These are phyloP conservation scores for Lasioglossum albipes DNA, from an alignment of 1,140 invertebrate species.

Conservation along the genomic window DNA sequence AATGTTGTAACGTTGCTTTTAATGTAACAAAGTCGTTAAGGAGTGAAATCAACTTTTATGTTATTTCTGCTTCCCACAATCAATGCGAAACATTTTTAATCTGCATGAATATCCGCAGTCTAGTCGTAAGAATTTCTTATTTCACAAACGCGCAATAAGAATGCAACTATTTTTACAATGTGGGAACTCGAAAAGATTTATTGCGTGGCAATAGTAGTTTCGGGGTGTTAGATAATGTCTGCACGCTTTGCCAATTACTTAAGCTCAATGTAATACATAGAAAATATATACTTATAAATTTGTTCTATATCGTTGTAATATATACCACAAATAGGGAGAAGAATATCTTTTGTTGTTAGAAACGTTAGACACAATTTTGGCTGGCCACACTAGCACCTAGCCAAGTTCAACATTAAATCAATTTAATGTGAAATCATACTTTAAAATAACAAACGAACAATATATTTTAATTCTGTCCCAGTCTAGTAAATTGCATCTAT, in stretches of 20 bases:
- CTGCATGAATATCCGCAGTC: too few species aligned
- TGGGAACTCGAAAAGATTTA: neutral
- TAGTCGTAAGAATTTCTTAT: neutral
- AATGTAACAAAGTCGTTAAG: too few species aligned
- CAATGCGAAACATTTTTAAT: too few species aligned
- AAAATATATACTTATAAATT: neutral
- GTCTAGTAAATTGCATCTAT: neutral
- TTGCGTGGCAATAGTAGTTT: constrained; percentile 7
- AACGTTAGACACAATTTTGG: neutral
- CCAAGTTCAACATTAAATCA: neutral
- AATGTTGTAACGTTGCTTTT: too few species aligned
- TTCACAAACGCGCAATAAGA: neutral
- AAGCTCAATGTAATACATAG: neutral
- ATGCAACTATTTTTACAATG: neutral
- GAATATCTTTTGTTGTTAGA: constrained; percentile 1
- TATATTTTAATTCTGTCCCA: too few species aligned
- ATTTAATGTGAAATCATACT: too few species aligned
- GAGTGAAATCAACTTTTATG: too few species aligned
- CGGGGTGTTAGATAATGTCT: constrained; percentile 3
- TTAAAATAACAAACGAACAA: too few species aligned
- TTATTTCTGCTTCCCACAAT: too few species aligned
- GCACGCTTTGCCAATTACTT: constrained; percentile 3
- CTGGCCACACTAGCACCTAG: neutral
- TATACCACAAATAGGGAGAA: neutral
- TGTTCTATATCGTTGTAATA: neutral